Conservation (phyloP, 2,797 vertebrate species). For the Vultur gryphus region DNA sequence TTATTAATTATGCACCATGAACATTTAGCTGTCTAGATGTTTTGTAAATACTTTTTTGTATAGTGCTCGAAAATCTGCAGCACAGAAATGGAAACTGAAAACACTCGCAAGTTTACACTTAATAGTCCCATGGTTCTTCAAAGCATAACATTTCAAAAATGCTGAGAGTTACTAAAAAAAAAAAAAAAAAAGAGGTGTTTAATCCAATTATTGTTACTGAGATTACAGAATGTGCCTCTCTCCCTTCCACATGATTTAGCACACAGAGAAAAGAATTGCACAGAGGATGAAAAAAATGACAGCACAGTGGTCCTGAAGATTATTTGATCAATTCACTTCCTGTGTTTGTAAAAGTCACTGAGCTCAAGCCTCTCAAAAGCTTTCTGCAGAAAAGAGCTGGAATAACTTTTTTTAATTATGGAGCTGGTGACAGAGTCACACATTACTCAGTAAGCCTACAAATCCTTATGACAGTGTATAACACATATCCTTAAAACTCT, state of each 20-base stretch:
- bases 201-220: conserved; percentile 12
- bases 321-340: conserved; percentile 48
- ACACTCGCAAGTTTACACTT: neutral
- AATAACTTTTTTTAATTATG: conserved; percentile 22
- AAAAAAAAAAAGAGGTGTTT: neutral
- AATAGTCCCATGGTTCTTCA: neutral
- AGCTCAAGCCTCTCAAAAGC: conserved; percentile 7
- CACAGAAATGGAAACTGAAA: neutral
- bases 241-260: neutral
- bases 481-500: neutral
- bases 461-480: neutral
- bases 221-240: neutral
- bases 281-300: conserved; percentile 21
- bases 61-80: neutral
- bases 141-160: neutral
- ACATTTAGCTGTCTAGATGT: neutral
- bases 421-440: neutral
- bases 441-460: neutral
- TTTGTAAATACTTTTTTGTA: neutral
- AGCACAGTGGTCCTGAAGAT: conserved; percentile 21
- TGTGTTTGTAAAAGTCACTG: conserved; percentile 26
- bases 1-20: neutral
- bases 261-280: conserved; percentile 7
- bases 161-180: neutral
- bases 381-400: conserved; percentile 1